phyloP scores from a whole-genome alignment of 2,888 invertebrate species.

The Megastigmus dorsalis region DNA sequence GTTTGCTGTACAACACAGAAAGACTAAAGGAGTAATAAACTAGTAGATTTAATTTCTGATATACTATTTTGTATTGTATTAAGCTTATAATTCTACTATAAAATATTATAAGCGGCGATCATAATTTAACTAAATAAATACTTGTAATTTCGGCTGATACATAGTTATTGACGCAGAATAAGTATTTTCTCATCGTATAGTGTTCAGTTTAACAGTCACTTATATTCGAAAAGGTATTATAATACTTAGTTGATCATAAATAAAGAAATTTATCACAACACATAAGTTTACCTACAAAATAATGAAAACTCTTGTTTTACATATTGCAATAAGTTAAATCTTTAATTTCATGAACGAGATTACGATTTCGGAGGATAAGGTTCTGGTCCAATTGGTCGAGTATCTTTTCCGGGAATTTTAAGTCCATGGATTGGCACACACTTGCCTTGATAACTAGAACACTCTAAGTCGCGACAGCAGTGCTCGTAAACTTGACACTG shows the following conservation, averaged over 20 bases:
- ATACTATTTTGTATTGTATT: too few species aligned
- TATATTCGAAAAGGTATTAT: too few species aligned
- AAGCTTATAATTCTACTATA: too few species aligned
- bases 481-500: slow-evolving; percentile 55
- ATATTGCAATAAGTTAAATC: background rate
- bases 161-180: too few species aligned
- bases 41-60: too few species aligned
- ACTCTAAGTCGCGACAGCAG: slow-evolving; percentile 57
- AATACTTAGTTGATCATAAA: too few species aligned
- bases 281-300: background rate
- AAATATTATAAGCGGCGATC: too few species aligned
- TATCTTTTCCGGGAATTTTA: slow-evolving; percentile 52
- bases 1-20: too few species aligned
- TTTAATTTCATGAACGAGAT: background rate
- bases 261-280: background rate
- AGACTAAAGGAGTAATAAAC: too few species aligned
- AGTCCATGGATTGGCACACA: slow-evolving; percentile 50
- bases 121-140: too few species aligned
- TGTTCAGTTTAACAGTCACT: background rate
- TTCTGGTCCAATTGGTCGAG: slow-evolving; percentile 51
- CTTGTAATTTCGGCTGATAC: too few species aligned
- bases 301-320: background rate
- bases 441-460: slow-evolving; percentile 48
- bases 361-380: slow-evolving; percentile 11
- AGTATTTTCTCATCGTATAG: background rate